A percentile compares a stretch with the other conserved stretches of the same genome.
Evolutionary conservation across 2,797 vertebrate species (phyloP).

Genomic region (Peromyscus aztecus): DNA sequence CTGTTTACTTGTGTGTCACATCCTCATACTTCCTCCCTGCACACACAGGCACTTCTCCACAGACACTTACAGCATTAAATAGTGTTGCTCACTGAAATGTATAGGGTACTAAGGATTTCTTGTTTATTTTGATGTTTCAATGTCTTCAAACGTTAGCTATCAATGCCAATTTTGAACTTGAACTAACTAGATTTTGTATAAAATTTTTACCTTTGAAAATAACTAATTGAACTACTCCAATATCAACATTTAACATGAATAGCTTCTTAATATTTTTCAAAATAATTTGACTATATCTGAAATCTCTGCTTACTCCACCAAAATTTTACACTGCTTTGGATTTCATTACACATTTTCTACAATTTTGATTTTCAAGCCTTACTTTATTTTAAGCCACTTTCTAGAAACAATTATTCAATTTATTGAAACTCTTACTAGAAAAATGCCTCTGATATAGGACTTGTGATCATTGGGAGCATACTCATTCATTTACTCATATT

Average conservation of each 20-base stretch:
- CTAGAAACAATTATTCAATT: conserved; percentile 1
- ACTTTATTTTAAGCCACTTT: conserved; percentile 45
- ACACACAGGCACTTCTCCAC: neutral
- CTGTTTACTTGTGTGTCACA: neutral
- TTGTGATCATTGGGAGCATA: neutral
- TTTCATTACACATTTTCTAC: conserved; percentile 5
- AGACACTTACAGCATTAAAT: neutral
- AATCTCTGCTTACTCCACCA: conserved; percentile 11
- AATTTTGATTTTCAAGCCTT: conserved; percentile 42
- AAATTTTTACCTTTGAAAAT: neutral
- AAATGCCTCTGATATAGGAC: neutral
- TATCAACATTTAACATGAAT: conserved; percentile 6
- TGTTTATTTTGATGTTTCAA: conserved; percentile 15
- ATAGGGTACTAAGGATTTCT: neutral
- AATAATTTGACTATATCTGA: conserved; percentile 18
- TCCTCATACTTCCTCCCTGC: neutral
- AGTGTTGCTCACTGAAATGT: neutral
- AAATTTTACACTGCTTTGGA: neutral
- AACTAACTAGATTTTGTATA: conserved; percentile 30
- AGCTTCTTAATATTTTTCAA: conserved; percentile 58
- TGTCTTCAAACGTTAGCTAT: conserved; percentile 21
- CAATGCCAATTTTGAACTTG: conserved; percentile 44
- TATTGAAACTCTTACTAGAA: conserved; percentile 30
- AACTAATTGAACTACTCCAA: neutral
- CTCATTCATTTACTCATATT: neutral